Conservation (phyloP, 1,140 invertebrate species). For the Mercenaria mercenaria region DNA sequence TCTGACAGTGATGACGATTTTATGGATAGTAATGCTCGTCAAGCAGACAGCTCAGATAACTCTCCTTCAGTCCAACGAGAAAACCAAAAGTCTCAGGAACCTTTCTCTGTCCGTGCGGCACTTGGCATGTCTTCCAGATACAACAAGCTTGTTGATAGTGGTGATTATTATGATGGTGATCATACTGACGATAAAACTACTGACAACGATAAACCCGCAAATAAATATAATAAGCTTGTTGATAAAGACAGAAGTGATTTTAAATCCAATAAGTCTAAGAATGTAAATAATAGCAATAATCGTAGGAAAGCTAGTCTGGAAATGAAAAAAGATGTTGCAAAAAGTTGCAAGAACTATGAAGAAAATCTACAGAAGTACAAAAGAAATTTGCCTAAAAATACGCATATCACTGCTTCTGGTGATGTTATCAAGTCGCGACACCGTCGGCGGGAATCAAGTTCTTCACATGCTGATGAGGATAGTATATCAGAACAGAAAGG, state of each 20-base stretch:
- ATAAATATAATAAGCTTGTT: slow-evolving; percentile 59
- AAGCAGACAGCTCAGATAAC: background rate
- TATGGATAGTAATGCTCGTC: background rate
- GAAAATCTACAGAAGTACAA: slow-evolving; percentile 2
- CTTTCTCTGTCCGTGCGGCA: slow-evolving; percentile 72
- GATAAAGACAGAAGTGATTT: slow-evolving; percentile 85
- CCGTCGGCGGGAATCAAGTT: slow-evolving; percentile 76
- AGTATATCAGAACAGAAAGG: slow-evolving; percentile 71
- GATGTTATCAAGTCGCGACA: slow-evolving; percentile 25
- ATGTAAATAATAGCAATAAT: background rate
- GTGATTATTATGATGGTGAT: slow-evolving; percentile 71
- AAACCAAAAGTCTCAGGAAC: slow-evolving; percentile 15
- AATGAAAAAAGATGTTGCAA: slow-evolving; percentile 9
- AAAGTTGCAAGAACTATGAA: slow-evolving; percentile 9
- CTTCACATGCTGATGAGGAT: slow-evolving; percentile 82
- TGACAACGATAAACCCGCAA: slow-evolving; percentile 52
- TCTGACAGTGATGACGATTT: slow-evolving; percentile 31
- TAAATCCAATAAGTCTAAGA: slow-evolving; percentile 61
- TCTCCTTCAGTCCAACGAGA: background rate
- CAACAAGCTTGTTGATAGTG: slow-evolving; percentile 82
- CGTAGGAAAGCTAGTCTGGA: slow-evolving; percentile 14
- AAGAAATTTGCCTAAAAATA: slow-evolving; percentile 53
- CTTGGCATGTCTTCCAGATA: slow-evolving; percentile 77
- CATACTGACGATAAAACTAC: slow-evolving; percentile 35
- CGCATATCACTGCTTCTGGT: slow-evolving; percentile 51